Percentiles rank a stretch among this genome's conserved stretches.
These are phyloP conservation scores for Siniperca obscura DNA, from an alignment of 2,797 vertebrate species.

Conservation along the genomic window DNA sequence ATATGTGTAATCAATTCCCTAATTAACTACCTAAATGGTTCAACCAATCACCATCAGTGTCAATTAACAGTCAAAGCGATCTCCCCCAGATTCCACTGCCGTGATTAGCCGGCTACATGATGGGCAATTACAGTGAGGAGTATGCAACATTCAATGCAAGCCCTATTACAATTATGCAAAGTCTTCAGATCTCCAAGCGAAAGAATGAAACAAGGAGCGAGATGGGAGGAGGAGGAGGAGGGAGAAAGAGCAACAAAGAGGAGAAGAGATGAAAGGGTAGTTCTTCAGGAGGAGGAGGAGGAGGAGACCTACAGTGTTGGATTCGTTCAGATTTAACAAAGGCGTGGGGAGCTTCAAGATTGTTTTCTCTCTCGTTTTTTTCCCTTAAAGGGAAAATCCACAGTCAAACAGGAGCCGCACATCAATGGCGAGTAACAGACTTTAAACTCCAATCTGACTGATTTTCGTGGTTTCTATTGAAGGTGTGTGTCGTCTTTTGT, in stretches of 20 bases:
- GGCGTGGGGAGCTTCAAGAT: conserved; percentile 63
- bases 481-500: conserved; percentile 54
- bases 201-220: conserved; percentile 64
- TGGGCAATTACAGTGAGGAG: conserved; percentile 77
- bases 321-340: conserved; percentile 75
- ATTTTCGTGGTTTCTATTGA: conserved; percentile 56
- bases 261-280: conserved; percentile 76
- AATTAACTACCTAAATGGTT: conserved; percentile 77
- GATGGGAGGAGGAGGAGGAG: conserved; percentile 55
- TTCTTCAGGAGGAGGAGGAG: conserved; percentile 73
- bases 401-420: conserved; percentile 57
- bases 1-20: conserved; percentile 76
- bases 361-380: conserved; percentile 66
- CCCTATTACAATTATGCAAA: conserved; percentile 71
- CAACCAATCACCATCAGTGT: conserved; percentile 78
- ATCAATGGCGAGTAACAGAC: conserved; percentile 65
- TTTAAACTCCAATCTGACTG: conserved; percentile 66
- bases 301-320: conserved; percentile 68
- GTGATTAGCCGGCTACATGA: conserved; percentile 78
- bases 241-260: conserved; percentile 76
- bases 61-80: conserved; percentile 77
- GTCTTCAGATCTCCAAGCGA: conserved; percentile 68
- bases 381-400: conserved; percentile 67
- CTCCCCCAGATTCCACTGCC: conserved; percentile 70
- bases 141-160: conserved; percentile 54